Conservation (phyloP, 2,888 invertebrate species). For the Ichneumoninae sp. region DNA sequence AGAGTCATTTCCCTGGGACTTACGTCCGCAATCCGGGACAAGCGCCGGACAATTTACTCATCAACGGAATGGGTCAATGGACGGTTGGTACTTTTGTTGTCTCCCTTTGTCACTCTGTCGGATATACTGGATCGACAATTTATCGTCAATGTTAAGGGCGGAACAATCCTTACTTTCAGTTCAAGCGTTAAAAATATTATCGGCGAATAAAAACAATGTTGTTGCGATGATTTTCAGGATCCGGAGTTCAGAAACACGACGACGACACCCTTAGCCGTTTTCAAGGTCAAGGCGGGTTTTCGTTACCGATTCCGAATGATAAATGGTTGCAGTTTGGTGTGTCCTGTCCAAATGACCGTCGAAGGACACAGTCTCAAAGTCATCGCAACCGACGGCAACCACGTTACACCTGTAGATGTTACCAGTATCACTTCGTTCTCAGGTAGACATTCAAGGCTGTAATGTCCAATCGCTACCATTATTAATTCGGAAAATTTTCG, state of each 20-base stretch:
- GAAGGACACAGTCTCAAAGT: constrained; percentile 86
- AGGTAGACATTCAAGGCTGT: constrained; percentile 83
- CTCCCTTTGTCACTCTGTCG: constrained; percentile 11
- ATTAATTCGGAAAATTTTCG: not conserved
- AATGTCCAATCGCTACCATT: not conserved
- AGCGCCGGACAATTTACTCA: constrained; percentile 91
- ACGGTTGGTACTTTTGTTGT: constrained; percentile 21
- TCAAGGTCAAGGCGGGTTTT: constrained; percentile 83
- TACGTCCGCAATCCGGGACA: constrained; percentile 92
- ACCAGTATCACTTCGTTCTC: constrained; percentile 84
- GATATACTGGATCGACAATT: constrained; percentile 5
- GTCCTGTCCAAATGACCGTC: constrained; percentile 85
- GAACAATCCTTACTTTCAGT: not conserved
- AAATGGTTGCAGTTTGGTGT: constrained; percentile 86
- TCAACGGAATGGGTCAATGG: constrained; percentile 91
- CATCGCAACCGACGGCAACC: constrained; percentile 86
- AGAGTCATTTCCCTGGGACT: constrained; percentile 91
- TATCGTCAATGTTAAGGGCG: not conserved
- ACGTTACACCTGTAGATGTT: constrained; percentile 85
- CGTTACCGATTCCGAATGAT: constrained; percentile 86
- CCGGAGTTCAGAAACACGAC: constrained; percentile 68
- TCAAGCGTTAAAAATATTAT: not conserved
- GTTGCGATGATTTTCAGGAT: constrained; percentile 65
- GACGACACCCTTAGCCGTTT: constrained; percentile 73
- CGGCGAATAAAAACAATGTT: not conserved